phyloP scores from a whole-genome alignment of 2,113 vertebrate species.

The Prinia subflava region DNA sequence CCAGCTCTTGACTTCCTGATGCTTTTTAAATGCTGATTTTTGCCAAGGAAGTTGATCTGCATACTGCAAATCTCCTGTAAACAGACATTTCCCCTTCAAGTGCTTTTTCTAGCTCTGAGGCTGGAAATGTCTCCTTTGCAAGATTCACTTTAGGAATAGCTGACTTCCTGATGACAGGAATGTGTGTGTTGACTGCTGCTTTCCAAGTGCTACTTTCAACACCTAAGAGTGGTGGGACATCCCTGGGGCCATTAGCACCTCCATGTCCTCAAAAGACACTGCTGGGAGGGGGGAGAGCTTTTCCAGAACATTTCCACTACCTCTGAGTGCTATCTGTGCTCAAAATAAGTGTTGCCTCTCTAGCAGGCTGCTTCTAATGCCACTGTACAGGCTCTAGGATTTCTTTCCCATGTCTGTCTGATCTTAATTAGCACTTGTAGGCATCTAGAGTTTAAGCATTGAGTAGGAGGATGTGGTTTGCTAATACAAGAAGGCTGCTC shows the following conservation, averaged over 20 bases:
- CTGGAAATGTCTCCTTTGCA: constrained; percentile 4
- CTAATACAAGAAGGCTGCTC: neutral
- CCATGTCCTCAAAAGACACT: neutral
- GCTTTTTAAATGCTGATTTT: constrained; percentile 36
- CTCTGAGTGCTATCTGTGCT: neutral
- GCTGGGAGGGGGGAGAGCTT: neutral
- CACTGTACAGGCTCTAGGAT: neutral
- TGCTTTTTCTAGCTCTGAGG: neutral
- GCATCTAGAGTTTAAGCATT: neutral
- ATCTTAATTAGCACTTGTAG: neutral
- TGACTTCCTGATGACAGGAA: constrained; percentile 32
- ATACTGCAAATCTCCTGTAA: neutral
- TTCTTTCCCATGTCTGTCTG: neutral
- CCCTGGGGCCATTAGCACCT: constrained; percentile 20
- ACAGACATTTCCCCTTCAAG: neutral
- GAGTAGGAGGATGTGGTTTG: constrained; percentile 41
- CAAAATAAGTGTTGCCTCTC: neutral
- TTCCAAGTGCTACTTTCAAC: constrained; percentile 13
- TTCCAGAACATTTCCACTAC: neutral
- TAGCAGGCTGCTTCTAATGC: neutral
- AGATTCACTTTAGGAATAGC: neutral
- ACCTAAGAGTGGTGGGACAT: neutral
- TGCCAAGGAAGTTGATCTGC: neutral
- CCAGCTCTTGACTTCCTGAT: neutral
- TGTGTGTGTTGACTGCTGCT: neutral